These are phyloP conservation scores for Cerceris ruficornis DNA, from an alignment of 2,888 invertebrate genomes.

Conservation along the genomic window DNA sequence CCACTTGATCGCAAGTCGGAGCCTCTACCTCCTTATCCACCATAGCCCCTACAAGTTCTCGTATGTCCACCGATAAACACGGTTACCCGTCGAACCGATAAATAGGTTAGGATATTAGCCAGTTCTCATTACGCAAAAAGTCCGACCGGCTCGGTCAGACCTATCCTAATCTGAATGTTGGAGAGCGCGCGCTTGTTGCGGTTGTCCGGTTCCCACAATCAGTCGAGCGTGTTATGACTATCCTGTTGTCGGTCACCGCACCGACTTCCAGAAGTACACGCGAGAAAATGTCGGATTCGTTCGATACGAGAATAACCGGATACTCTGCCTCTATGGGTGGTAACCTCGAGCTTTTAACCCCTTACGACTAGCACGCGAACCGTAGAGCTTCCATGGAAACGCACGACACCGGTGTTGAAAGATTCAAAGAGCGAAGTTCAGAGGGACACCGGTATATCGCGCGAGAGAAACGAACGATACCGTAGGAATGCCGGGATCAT, in stretches of 20 bases:
- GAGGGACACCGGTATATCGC: too few relatives aligned
- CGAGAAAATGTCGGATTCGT: constrained; percentile 30
- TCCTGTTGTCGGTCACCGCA: constrained; percentile 23
- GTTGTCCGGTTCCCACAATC: constrained; percentile 41
- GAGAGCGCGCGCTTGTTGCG: constrained; percentile 19
- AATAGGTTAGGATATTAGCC: constrained; percentile 36
- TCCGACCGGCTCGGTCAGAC: constrained; percentile 8
- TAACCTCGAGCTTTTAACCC: background rate
- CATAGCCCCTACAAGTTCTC: too few relatives aligned
- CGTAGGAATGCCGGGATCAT: too few relatives aligned
- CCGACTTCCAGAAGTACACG: constrained; percentile 20
- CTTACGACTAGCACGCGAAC: background rate
- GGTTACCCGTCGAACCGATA: constrained; percentile 21
- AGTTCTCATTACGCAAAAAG: constrained; percentile 39
- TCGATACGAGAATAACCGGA: constrained; percentile 21
- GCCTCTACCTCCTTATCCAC: too few relatives aligned
- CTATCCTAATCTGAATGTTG: constrained; percentile 39
- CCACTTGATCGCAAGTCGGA: too few relatives aligned
- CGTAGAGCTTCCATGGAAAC: background rate
- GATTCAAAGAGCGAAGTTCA: too few relatives aligned
- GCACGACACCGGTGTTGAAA: too few relatives aligned
- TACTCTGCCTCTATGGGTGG: background rate
- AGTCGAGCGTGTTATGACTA: constrained; percentile 30
- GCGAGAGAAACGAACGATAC: too few relatives aligned
- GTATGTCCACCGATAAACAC: constrained; percentile 6